phyloP scores from a whole-genome alignment of 2,113 vertebrate genomes.

The human (Homo sapiens) region GRCh38 chr7:151256501-151257000 shows the following conservation, averaged over 20 bases:
- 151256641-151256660: neutral
- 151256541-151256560: neutral
- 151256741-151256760: neutral
- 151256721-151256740: neutral
- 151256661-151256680: neutral
- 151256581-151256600: neutral
- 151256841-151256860: neutral
- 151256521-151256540: neutral
- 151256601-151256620: accelerated
- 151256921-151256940: neutral
- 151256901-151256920: neutral
- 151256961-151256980: too few species aligned
- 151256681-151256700: neutral
- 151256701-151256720: neutral
- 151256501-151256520: neutral
- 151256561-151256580: accelerated
- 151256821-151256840: neutral
- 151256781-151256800: neutral
- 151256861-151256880: neutral
- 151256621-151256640: neutral
- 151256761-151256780: neutral
- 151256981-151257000: neutral
- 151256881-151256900: too few species aligned
- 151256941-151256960: neutral
- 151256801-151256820: neutral